A percentile compares a stretch with the other conserved stretches of the same genome.
Conservation (phyloP, 2,797 vertebrate species). For the Presbytis comata region DNA sequence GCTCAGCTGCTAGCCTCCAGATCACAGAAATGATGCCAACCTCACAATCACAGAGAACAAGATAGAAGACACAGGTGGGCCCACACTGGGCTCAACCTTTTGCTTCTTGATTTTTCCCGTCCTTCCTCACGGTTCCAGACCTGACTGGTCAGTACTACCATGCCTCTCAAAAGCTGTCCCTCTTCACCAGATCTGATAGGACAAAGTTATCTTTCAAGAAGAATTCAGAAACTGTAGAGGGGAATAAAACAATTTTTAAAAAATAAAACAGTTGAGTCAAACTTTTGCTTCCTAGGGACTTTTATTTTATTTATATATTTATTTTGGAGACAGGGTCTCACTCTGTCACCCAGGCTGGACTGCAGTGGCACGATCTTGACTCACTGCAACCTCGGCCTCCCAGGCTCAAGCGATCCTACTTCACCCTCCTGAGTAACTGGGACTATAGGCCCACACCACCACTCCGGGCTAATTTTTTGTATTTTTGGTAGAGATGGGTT, state of each 20-base stretch:
- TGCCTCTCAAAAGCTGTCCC: not conserved
- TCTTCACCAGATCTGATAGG: not conserved
- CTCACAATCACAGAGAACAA: not conserved
- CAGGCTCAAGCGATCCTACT: not conserved
- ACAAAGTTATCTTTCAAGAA: constrained; percentile 1
- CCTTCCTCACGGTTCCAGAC: not conserved
- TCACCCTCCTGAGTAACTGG: not conserved
- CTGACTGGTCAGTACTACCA: no score
- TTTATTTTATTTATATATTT: no score
- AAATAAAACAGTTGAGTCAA: not conserved
- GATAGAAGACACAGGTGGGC: not conserved
- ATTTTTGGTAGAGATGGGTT: not conserved
- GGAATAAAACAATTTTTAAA: not conserved
- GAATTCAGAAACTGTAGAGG: not conserved
- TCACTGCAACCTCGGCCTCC: not conserved
- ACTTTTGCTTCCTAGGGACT: not conserved
- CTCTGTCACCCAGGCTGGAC: not conserved
- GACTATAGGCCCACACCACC: not conserved
- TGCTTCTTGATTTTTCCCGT: not conserved
- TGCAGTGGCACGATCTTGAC: not conserved
- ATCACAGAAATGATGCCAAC: not conserved
- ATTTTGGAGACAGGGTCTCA: not conserved
- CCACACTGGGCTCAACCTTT: not conserved
- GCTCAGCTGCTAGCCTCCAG: not conserved
- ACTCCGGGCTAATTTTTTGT: not conserved